phyloP scores from a whole-genome alignment of 2,797 vertebrate genomes.

The Enteromius radiatus region DNA sequence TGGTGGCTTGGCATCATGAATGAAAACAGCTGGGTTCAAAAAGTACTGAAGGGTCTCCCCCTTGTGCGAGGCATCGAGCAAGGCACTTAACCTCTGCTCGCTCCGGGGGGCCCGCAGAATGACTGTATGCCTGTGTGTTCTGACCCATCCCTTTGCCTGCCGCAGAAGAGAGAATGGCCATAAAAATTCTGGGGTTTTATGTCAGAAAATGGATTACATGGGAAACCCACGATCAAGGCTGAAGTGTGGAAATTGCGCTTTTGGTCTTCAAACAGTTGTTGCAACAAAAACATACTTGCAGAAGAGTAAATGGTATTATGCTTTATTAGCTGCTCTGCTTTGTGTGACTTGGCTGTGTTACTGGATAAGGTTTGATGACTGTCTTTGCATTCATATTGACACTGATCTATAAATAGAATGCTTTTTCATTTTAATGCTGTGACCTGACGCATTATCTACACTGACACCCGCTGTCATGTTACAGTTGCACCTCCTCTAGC shows the following conservation, averaged over 20 bases:
- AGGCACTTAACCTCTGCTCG: slow-evolving; percentile 6
- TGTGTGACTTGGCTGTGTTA: neutral
- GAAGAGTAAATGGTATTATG: neutral
- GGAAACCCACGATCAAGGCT: slow-evolving; percentile 1
- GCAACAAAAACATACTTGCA: neutral
- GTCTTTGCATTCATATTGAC: neutral
- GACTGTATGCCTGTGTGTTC: slow-evolving; percentile 1
- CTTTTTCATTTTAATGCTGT: neutral
- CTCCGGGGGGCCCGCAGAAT: neutral
- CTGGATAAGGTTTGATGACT: neutral
- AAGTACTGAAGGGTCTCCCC: neutral
- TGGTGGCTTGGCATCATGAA: slow-evolving; percentile 10
- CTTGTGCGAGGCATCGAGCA: neutral
- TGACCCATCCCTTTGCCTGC: slow-evolving; percentile 6
- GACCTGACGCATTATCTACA: neutral
- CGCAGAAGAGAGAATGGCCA: neutral
- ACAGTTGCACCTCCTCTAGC: neutral
- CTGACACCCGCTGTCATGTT: neutral
- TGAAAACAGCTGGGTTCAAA: slow-evolving; percentile 13
- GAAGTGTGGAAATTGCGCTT: neutral
- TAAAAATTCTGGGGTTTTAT: neutral
- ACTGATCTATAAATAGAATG: neutral
- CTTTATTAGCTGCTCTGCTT: neutral
- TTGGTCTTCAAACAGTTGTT: neutral
- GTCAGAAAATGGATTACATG: neutral